Evolutionary conservation across 2,888 invertebrate genomes (phyloP).

Genomic region (Cylloceria caligata): DNA sequence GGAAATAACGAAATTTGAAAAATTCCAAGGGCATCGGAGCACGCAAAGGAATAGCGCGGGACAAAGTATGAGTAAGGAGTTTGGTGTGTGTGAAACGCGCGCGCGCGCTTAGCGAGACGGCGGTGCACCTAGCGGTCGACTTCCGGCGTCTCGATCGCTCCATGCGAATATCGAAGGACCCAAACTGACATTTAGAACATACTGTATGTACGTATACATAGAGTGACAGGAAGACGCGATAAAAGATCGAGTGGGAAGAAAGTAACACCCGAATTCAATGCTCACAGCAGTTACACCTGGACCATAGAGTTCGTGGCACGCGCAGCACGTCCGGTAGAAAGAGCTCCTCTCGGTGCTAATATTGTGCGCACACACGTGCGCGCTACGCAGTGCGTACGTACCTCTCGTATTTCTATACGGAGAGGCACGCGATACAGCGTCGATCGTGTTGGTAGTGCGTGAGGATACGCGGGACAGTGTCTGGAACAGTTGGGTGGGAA

Average conservation of each 20-base stretch:
- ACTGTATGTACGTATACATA: background rate
- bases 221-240: background rate
- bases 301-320: slow-evolving; percentile 43
- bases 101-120: background rate
- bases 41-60: slow-evolving; percentile 19
- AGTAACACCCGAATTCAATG: slow-evolving; percentile 9
- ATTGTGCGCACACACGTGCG: slow-evolving; percentile 35
- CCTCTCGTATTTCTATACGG: background rate
- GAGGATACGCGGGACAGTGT: slow-evolving; percentile 3
- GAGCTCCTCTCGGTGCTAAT: background rate
- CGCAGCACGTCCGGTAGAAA: slow-evolving; percentile 8
- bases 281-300: slow-evolving; percentile 58
- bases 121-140: too few relatives aligned
- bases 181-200: background rate
- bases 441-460: slow-evolving; percentile 39
- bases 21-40: background rate
- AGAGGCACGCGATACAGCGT: slow-evolving; percentile 3
- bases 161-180: background rate
- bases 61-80: background rate
- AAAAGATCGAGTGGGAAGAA: slow-evolving; percentile 3
- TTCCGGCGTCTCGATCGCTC: background rate
- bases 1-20: background rate
- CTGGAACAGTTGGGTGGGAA: slow-evolving; percentile 66
- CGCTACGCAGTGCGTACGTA: slow-evolving; percentile 10
- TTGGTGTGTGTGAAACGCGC: background rate